Conservation (phyloP, 2,888 invertebrate species). For the Neoitamus cyanurus region DNA sequence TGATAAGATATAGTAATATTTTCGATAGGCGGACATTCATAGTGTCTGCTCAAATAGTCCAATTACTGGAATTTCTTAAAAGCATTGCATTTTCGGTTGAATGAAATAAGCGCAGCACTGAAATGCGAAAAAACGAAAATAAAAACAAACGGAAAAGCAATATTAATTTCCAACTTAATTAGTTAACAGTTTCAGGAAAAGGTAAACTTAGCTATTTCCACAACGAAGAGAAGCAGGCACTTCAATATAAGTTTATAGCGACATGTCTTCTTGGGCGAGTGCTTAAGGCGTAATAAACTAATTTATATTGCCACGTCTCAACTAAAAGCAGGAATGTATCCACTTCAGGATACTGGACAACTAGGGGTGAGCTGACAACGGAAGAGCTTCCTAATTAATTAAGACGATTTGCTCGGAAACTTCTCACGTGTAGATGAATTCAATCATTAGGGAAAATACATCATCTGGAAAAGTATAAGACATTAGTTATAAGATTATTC, state of each 20-base stretch:
- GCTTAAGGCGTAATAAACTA: slow-evolving; percentile 31
- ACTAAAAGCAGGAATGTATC: neutral
- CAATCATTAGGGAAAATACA: slow-evolving; percentile 43
- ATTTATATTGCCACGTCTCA: slow-evolving; percentile 37
- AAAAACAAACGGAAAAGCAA: neutral
- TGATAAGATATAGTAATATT: no score
- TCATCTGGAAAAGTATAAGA: slow-evolving; percentile 42
- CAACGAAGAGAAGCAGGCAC: neutral
- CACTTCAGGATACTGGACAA: slow-evolving; percentile 8
- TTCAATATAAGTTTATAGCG: slow-evolving; percentile 10
- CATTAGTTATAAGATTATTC: slow-evolving; percentile 42
- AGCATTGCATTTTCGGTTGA: no score
- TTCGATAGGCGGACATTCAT: no score
- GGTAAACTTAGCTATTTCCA: neutral
- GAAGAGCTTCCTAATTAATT: slow-evolving; percentile 41
- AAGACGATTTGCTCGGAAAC: slow-evolving; percentile 37
- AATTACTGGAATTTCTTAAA: no score
- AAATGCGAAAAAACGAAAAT: no score
- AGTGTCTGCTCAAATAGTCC: no score
- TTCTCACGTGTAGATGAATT: slow-evolving; percentile 22
- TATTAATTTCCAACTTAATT: neutral
- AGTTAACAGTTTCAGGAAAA: neutral
- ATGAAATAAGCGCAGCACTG: no score
- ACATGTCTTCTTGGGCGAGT: slow-evolving; percentile 5
- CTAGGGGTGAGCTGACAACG: neutral